Evolutionary conservation across 1,140 invertebrate species (phyloP), one percentile per base, ranked within the genome.

Genomic region (Drosophila mayri): DNA sequence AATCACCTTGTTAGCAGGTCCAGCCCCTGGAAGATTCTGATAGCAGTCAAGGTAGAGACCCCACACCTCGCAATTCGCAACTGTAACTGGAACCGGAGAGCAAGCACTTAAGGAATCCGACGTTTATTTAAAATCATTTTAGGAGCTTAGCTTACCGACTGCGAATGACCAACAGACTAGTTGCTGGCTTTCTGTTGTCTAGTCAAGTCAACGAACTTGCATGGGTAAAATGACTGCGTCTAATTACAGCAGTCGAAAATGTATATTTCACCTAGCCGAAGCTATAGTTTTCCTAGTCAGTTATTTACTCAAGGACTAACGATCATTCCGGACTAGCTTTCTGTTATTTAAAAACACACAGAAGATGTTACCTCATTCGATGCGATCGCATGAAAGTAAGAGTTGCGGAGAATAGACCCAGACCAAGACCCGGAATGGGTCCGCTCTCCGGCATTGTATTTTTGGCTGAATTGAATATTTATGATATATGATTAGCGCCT

Each of bases 141-240:
- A 14, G 41, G 22, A 37, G 41, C 32, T 25, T 16, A n/a, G 25
- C 14, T 16, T 12, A 25, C 28, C 12, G 10, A 35, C 18, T 61
- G 22, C 32, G 30, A 30, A 30, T 55, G 28, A 32, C 10, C 14
- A 37, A 14, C 9, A 28, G 12, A 20, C 57, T 65, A 22, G 16
- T 22, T 22, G 9, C 50, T 43, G 41, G 18, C n/a, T 10, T 20
- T 11, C 10, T 18, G n/a, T 25, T 59, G 38, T 12, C 40, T 32
- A n/a, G 40, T 16, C 49, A 46, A 68, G 67, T 68, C 63, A 67
- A 71, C n/a, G 38, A 52, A 70, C 60, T 65, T 44, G 12, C 20
- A 37, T 8, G 2, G 28, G 30, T 9, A 28, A 62, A 37, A 25
- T 10, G 11, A 12, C 1, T 35, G n/a, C 52, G 38, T 18, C 30